Evolutionary conservation across 2,113 vertebrate species (phyloP).

Genomic region (Haemorhous mexicanus): DNA sequence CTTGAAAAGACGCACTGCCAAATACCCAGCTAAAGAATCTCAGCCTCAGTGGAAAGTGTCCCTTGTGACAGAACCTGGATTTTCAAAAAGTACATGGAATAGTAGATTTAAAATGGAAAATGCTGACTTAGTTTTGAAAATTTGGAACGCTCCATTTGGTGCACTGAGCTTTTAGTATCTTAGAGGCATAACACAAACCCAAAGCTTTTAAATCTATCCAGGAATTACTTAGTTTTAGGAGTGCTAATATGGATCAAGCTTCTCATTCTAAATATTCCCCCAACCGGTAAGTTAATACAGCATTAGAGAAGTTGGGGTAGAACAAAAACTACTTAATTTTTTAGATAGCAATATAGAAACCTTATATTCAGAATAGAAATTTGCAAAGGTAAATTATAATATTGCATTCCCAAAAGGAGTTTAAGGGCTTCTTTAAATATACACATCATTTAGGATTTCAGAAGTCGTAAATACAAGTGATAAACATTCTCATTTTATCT

Average conservation of each 20-base stretch:
- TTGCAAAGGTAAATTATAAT: neutral
- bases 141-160: neutral
- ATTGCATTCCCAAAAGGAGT: neutral
- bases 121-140: neutral
- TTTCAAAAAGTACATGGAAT: neutral
- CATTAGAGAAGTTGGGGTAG: neutral
- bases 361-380: neutral
- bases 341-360: neutral
- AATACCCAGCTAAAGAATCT: neutral
- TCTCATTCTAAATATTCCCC: neutral
- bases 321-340: neutral
- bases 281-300: neutral
- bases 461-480: neutral
- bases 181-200: neutral
- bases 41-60: neutral
- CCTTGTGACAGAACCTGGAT: neutral
- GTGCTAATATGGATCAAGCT: neutral
- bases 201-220: neutral
- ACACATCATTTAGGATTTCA: neutral
- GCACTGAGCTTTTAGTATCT: neutral
- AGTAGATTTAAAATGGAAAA: neutral
- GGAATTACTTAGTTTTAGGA: neutral
- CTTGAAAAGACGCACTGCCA: neutral
- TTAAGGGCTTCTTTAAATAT: neutral
- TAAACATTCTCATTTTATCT: neutral